Percentiles rank a stretch among this genome's conserved stretches.
These are phyloP conservation scores for Drosophila tani DNA, from an alignment of 1,140 invertebrate species.

Conservation along the genomic window DNA sequence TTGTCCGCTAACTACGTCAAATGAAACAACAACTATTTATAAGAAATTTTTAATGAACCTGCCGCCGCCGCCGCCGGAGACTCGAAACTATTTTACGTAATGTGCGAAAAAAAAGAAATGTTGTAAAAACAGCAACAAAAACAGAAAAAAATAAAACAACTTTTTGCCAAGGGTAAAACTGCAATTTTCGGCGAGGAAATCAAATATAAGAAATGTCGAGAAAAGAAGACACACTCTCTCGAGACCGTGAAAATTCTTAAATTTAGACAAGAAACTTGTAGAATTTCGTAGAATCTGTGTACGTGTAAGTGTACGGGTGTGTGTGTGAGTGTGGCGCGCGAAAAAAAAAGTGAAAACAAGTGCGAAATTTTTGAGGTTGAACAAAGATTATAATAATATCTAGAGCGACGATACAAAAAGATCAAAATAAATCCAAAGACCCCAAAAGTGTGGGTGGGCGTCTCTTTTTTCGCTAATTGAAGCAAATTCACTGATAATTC, in stretches of 20 bases:
- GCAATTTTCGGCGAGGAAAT: constrained; percentile 39
- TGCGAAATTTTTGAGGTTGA: constrained; percentile 30
- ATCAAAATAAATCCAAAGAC: constrained; percentile 15
- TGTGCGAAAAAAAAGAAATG: constrained; percentile 39
- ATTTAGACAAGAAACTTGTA: constrained; percentile 64
- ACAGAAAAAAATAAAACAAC: constrained; percentile 3
- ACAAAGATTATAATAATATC: constrained; percentile 11
- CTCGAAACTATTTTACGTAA: constrained; percentile 49
- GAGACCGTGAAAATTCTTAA: constrained; percentile 74
- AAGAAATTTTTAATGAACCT: constrained; percentile 46
- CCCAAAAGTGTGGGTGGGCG: constrained; percentile 46
- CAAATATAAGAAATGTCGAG: constrained; percentile 49
- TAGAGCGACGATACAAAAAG: not conserved
- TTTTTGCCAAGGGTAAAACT: constrained; percentile 45
- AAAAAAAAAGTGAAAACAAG: constrained; percentile 58
- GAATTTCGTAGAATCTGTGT: constrained; percentile 7
- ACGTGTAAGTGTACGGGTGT: constrained; percentile 1
- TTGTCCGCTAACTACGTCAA: constrained; percentile 38
- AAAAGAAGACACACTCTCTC: constrained; percentile 23
- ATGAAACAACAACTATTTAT: constrained; percentile 29
- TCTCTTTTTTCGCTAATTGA: constrained; percentile 45
- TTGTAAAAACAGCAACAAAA: constrained; percentile 36
- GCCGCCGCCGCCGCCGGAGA: constrained; percentile 6
- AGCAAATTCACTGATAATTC: constrained; percentile 47
- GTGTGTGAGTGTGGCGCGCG: constrained; percentile 29